Percentiles rank a stretch among this genome's conserved stretches.
These are phyloP conservation scores for Serrognathus titanus DNA, from an alignment of 2,888 invertebrate genomes.

Conservation along the genomic window DNA sequence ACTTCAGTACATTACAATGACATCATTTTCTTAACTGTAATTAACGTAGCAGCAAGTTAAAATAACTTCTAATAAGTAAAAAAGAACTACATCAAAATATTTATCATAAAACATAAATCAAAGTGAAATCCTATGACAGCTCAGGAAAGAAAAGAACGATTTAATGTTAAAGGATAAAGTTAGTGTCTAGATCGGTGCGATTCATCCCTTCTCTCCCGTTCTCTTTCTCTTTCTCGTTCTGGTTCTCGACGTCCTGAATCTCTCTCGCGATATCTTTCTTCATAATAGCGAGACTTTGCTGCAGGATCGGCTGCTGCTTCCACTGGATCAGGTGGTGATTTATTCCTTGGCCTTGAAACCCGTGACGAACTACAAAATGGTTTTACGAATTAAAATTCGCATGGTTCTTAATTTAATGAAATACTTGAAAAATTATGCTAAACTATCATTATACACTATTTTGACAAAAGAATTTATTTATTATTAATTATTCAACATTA, in stretches of 20 bases:
- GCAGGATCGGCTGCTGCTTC: constrained; percentile 49
- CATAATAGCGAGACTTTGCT: constrained; percentile 72
- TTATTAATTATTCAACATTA: background rate
- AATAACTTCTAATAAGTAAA: background rate
- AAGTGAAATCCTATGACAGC: no score
- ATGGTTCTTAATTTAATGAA: background rate
- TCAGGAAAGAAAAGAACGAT: no score
- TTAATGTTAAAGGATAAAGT: background rate
- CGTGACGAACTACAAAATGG: constrained; percentile 24
- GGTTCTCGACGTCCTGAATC: constrained; percentile 57
- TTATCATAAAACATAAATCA: background rate
- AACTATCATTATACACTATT: background rate
- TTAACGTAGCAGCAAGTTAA: no score
- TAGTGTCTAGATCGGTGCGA: constrained; percentile 71
- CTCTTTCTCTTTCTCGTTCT: constrained; percentile 62
- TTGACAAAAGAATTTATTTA: background rate
- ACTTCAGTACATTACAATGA: no score
- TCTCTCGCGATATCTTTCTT: constrained; percentile 77
- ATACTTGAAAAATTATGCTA: background rate
- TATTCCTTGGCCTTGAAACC: constrained; percentile 54
- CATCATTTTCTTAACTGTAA: no score
- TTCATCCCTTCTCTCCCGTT: constrained; percentile 64
- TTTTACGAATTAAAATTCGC: background rate
- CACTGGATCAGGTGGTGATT: constrained; percentile 59
- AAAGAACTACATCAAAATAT: background rate